Evolutionary conservation across 1,140 invertebrate species (phyloP), one percentile per base, ranked within the genome.

Genomic region (Bombus superbus): DNA sequence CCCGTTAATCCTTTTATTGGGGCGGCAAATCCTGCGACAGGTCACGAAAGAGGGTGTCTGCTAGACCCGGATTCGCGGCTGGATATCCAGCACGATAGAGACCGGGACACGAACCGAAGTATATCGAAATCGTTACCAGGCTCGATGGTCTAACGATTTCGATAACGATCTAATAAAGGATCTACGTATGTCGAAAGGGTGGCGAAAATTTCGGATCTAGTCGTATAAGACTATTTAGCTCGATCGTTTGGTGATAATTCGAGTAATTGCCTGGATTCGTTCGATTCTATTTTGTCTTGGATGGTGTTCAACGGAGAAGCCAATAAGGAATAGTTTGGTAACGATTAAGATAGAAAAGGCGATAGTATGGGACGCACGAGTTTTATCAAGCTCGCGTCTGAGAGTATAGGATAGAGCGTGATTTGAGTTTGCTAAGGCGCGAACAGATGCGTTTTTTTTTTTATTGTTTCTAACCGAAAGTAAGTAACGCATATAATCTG

Each of bases 1-100:
- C 91, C 92, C 88, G 90, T 93, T 94, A 94, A 94, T 94, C 94
- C 94, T 93, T 94, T 95, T 95, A 94, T 94, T 94, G 94, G 92
- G 78, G 88, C 86, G 90, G 91, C 91, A 94, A 95, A 94, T 93
- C 92, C 92, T 91, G 90, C 88, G 91, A 92, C 91, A 91, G 92
- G 88, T 92, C 90, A 91, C 90, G 91, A 93, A 91, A 90, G 91
- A 89, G 89, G 87, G 89, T 92, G 89, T 88, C 83, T 73, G 88
- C 76, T 62, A 62, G 86, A 90, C 81, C 85, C 38, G 88, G 91
- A 90, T 92, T 86, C 90, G 79, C 86, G 83, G 47, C 86, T 85
- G 68, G 84, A 91, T 91, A 86, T 88, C 89, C 88, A 75, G 15
- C 81, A 66, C 78, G 84, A 87, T 84, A 82, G 83, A 89, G 86